Percentiles rank a stretch among this genome's conserved stretches.
Conservation (phyloP, 2,888 invertebrate genomes). For the Anaspis maculata region DNA sequence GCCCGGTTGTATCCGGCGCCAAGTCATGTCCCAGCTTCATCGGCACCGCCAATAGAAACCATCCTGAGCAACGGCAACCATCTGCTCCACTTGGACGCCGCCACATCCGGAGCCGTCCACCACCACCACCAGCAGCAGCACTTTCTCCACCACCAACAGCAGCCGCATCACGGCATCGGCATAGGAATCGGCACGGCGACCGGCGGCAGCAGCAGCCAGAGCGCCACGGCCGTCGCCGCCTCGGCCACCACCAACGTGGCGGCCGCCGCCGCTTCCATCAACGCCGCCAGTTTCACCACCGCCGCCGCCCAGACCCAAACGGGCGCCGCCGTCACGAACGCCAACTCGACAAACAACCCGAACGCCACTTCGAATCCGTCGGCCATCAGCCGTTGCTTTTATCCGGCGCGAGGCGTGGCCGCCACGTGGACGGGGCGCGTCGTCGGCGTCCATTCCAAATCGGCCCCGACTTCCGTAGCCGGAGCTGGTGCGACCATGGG, state of each 20-base stretch:
- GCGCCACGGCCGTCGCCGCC: no score
- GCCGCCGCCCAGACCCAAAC: not conserved
- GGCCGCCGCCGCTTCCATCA: conserved; percentile 1
- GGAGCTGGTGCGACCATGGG: no score
- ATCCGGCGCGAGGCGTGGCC: no score
- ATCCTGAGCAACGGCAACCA: conserved; percentile 39
- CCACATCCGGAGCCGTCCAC: no score
- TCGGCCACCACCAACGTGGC: conserved; percentile 2
- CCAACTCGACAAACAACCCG: no score
- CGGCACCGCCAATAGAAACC: conserved; percentile 29
- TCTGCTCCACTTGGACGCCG: conserved; percentile 14
- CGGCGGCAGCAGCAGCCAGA: no score
- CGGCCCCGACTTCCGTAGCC: no score
- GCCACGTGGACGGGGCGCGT: no score
- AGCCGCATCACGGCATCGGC: no score
- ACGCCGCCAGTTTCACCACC: not conserved
- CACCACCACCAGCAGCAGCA: no score
- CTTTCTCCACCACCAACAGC: no score
- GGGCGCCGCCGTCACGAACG: conserved; percentile 2
- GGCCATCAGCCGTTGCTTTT: not conserved
- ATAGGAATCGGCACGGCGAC: no score
- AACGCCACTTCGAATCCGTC: not conserved
- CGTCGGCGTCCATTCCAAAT: conserved; percentile 35
- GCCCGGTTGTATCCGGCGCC: conserved; percentile 37
- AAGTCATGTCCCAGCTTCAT: conserved; percentile 34